These are phyloP conservation scores for Epizoanthus ramosus DNA, from an alignment of 92 coral and sea anemone species.

Conservation along the genomic window DNA sequence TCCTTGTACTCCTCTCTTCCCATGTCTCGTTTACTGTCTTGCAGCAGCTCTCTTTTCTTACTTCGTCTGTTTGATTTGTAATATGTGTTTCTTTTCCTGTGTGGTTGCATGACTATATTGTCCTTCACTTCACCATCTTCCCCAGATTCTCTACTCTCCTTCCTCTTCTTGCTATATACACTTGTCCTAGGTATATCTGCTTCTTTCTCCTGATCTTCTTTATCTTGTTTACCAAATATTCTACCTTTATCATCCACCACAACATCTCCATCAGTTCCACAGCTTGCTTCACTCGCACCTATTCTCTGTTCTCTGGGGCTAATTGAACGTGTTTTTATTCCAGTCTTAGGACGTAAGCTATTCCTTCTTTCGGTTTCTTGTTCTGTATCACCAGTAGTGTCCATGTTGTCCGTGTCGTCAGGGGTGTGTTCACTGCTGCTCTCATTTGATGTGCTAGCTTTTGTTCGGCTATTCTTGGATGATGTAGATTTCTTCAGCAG, in stretches of 20 bases:
- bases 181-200: constrained; percentile 3
- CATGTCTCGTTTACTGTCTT: not conserved
- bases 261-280: not conserved
- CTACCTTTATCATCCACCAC: not conserved
- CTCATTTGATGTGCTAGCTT: not conserved
- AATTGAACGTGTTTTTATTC: not conserved
- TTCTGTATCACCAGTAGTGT: not conserved
- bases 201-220: constrained; percentile 15
- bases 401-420: not conserved
- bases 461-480: constrained; percentile 12
- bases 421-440: constrained; percentile 11
- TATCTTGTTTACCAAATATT: not conserved
- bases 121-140: not conserved
- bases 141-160: not conserved
- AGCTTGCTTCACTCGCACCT: not conserved
- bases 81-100: not conserved
- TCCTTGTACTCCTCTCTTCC: not conserved
- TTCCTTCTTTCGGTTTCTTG: not conserved
- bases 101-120: not conserved
- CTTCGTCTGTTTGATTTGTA: not conserved
- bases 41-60: not conserved
- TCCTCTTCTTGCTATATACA: not conserved
- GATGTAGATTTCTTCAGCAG: constrained; percentile 3
- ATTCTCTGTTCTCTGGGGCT: too few species aligned
- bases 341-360: not conserved